Conservation (phyloP, 1,140 invertebrate species). For the Coptotermes formosanus region DNA sequence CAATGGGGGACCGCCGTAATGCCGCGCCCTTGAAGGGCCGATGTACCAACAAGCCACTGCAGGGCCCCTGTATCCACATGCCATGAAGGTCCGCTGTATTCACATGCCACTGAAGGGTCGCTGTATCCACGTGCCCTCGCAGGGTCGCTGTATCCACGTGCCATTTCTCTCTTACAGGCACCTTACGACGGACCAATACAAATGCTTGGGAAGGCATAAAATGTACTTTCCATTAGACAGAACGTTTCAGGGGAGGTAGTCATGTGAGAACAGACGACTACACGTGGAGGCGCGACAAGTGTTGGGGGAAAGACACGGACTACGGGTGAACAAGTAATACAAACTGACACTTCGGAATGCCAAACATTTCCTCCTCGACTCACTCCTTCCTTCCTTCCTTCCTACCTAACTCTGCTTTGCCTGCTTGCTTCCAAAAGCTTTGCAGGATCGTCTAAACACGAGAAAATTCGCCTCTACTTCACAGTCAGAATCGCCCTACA, state of each 20-base stretch:
- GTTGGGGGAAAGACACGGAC: not conserved
- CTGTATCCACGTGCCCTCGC: no score
- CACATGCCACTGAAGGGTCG: no score
- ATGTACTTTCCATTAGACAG: not conserved
- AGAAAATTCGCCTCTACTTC: not conserved
- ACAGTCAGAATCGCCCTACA: no score
- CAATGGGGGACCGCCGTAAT: no score
- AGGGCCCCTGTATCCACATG: no score
- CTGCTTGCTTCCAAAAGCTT: not conserved
- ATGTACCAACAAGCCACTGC: no score
- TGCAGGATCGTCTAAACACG: not conserved
- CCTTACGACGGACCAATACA: no score
- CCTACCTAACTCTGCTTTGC: not conserved
- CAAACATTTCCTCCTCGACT: not conserved
- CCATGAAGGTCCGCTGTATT: no score
- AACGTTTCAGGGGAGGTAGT: not conserved
- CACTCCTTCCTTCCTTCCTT: not conserved
- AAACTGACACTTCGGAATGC: constrained; percentile 4
- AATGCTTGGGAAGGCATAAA: not conserved
- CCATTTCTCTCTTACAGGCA: no score
- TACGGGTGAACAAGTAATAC: not conserved
- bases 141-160: no score
- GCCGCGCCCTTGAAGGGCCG: no score
- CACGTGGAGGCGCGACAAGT: not conserved
- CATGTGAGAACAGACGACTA: not conserved